Conservation (phyloP, 2,888 invertebrate species). For the Coenonympha arcania region DNA sequence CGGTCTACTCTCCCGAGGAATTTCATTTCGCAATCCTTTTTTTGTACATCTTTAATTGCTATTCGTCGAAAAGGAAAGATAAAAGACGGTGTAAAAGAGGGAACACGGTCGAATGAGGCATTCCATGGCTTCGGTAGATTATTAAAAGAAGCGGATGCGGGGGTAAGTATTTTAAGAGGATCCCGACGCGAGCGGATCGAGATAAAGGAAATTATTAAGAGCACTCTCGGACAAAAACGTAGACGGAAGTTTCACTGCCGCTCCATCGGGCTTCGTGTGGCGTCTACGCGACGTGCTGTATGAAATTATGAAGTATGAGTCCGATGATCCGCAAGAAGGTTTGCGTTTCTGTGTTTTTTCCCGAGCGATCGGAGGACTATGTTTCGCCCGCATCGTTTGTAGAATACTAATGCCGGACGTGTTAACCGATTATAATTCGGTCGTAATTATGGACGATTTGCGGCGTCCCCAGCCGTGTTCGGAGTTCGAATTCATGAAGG, state of each 20-base stretch:
- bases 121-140: constrained; percentile 66
- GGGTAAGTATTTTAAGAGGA: constrained; percentile 74
- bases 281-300: constrained; percentile 43
- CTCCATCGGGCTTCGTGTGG: constrained; percentile 40
- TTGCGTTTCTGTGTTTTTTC: constrained; percentile 52
- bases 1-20: constrained; percentile 56
- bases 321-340: constrained; percentile 57
- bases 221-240: constrained; percentile 58
- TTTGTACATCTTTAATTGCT: constrained; percentile 63
- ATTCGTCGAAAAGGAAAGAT: constrained; percentile 58
- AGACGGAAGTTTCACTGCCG: constrained; percentile 59
- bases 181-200: constrained; percentile 65
- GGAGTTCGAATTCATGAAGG: constrained; percentile 35
- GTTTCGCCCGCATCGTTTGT: constrained; percentile 43
- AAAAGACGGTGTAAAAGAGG: constrained; percentile 57
- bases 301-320: constrained; percentile 42
- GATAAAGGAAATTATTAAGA: constrained; percentile 74
- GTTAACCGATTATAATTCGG: constrained; percentile 55
- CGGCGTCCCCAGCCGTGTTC: constrained; percentile 36
- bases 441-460: constrained; percentile 47
- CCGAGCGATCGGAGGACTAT: constrained; percentile 38
- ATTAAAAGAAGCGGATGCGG: constrained; percentile 74
- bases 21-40: constrained; percentile 53
- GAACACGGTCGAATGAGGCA: constrained; percentile 57
- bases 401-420: constrained; percentile 51